phyloP scores from a whole-genome alignment of 2,113 vertebrate species.

The Antennarius striatus region DNA sequence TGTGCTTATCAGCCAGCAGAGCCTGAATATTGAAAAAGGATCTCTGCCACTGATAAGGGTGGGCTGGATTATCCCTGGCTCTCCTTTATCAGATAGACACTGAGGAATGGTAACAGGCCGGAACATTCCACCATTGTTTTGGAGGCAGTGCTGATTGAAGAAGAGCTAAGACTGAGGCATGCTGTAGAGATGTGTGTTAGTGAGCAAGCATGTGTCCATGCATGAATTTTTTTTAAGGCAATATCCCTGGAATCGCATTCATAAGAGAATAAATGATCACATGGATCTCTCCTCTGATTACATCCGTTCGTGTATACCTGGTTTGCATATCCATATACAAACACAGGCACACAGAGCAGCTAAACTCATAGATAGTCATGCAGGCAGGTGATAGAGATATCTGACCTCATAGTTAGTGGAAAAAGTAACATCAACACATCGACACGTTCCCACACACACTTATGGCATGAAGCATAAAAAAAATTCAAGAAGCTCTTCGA shows the following conservation, averaged over 20 bases:
- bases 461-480: background rate
- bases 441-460: background rate
- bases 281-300: background rate
- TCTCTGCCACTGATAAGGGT: conserved; percentile 91
- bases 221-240: conserved; percentile 29
- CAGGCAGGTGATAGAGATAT: background rate
- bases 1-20: conserved; percentile 89
- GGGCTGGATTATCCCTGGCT: conserved; percentile 90
- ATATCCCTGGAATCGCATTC: conserved; percentile 1
- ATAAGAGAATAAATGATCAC: conserved; percentile 12
- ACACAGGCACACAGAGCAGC: background rate
- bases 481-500: conserved; percentile 11
- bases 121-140: conserved; percentile 76
- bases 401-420: no score
- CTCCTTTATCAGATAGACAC: conserved; percentile 87
- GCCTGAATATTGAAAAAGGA: conserved; percentile 98
- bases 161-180: conserved; percentile 30
- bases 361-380: conserved; percentile 1
- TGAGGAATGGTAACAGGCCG: conserved; percentile 75
- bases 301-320: background rate
- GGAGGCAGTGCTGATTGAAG: conserved; percentile 65
- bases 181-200: conserved; percentile 20
- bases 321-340: background rate
- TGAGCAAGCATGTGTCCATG: conserved; percentile 18
- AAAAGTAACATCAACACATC: background rate